phyloP scores from a whole-genome alignment of 2,113 vertebrate species.

The Mirza zaza region DNA sequence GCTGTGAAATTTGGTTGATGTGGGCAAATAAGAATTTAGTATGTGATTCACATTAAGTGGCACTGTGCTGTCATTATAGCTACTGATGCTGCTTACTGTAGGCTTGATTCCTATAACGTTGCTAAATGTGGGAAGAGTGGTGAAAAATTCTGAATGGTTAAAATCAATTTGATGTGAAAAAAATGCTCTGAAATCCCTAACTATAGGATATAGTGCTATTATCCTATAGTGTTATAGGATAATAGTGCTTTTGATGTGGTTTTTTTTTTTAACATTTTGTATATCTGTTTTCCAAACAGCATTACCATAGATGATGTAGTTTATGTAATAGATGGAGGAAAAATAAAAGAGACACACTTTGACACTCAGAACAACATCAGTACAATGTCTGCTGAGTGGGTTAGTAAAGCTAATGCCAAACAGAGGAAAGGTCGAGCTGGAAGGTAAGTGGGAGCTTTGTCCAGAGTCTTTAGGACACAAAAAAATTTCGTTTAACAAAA shows the following conservation, averaged over 20 bases:
- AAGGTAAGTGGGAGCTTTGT: conserved; percentile 84
- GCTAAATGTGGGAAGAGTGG: not conserved
- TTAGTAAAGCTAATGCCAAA: conserved; percentile 97
- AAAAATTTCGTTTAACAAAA: not conserved
- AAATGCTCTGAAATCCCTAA: not conserved
- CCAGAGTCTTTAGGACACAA: not conserved
- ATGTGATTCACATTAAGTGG: not conserved
- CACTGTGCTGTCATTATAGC: rapidly evolving
- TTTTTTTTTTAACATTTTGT: conserved; percentile 4
- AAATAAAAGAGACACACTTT: conserved; percentile 98
- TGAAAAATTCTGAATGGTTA: not conserved
- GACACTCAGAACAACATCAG: conserved; percentile 99
- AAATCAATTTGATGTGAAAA: not conserved
- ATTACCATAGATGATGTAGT: conserved; percentile 99
- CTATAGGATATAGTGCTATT: not conserved
- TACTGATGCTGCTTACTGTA: not conserved
- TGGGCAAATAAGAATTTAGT: not conserved
- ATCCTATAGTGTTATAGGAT: not conserved
- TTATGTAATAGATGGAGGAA: conserved; percentile 97
- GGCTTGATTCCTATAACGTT: not conserved
- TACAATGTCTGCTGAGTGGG: conserved; percentile 98
- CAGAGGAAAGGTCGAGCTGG: conserved; percentile 97
- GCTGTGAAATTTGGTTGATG: not conserved
- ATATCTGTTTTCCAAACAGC: conserved; percentile 80
- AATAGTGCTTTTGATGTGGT: not conserved